phyloP scores from a whole-genome alignment of 2,113 vertebrate species.

The Megalops atlanticus region DNA sequence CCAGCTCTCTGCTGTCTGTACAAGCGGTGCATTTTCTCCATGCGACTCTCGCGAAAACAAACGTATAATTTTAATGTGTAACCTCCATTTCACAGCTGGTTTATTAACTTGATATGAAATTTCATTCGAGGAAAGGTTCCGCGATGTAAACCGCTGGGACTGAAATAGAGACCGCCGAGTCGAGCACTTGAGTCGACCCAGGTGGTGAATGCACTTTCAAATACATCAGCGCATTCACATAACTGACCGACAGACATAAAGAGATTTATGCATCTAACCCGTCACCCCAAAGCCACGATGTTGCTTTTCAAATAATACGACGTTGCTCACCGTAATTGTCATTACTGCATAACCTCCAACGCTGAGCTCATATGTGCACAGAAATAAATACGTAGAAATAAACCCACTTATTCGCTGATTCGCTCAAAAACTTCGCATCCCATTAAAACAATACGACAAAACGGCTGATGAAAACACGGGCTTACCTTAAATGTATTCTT shows the following conservation, averaged over 20 bases:
- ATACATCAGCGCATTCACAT: not conserved
- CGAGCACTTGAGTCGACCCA: not conserved
- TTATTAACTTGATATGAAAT: not conserved
- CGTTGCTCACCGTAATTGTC: not conserved
- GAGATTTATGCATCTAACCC: not conserved
- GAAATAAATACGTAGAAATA: constrained; percentile 1
- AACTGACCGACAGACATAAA: not conserved
- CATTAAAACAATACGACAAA: not conserved
- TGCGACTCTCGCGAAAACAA: not conserved
- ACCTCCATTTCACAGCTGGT: not conserved
- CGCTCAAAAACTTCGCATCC: not conserved
- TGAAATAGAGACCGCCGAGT: not conserved
- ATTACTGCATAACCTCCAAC: not conserved
- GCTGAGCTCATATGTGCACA: not conserved
- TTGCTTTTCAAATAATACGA: not conserved
- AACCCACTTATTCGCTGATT: not conserved
- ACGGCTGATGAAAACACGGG: constrained; percentile 3
- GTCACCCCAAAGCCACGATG: not conserved
- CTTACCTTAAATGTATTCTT: constrained; percentile 77
- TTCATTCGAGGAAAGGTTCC: not conserved
- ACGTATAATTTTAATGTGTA: not conserved
- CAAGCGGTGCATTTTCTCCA: not conserved
- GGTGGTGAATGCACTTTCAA: not conserved
- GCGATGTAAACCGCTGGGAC: not conserved
- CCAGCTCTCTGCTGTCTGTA: not conserved